Percentiles rank a stretch among this genome's conserved stretches.
phyloP scores from a whole-genome alignment of 2,888 invertebrate species.

The Euclidia mi region DNA sequence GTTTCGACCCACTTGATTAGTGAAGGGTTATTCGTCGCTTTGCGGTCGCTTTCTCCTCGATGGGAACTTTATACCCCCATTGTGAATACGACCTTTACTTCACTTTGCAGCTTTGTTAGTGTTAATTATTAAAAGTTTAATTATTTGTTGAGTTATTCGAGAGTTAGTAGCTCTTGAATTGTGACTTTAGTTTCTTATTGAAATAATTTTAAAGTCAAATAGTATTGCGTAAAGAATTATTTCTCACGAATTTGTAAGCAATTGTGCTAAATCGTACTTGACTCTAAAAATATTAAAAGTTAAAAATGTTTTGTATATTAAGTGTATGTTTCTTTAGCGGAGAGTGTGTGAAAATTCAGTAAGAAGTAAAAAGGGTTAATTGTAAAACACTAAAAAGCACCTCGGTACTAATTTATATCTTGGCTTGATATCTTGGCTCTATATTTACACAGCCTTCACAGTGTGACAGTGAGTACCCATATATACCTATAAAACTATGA shows the following conservation, averaged over 20 bases:
- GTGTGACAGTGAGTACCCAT: too few relatives aligned
- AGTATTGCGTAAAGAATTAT: not conserved
- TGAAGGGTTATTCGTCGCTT: slow-evolving; percentile 65
- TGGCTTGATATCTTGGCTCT: too few relatives aligned
- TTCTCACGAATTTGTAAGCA: slow-evolving; percentile 2
- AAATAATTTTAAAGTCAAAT: not conserved
- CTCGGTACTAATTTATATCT: too few relatives aligned
- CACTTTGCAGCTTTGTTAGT: slow-evolving; percentile 41
- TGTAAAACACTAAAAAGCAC: too few relatives aligned
- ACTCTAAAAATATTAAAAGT: slow-evolving; percentile 4
- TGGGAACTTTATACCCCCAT: slow-evolving; percentile 42
- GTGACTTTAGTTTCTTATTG: slow-evolving; percentile 39
- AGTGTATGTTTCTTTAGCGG: too few relatives aligned
- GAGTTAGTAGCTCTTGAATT: slow-evolving; percentile 23
- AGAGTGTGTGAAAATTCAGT: too few relatives aligned
- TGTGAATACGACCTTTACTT: slow-evolving; percentile 35
- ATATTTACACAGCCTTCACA: too few relatives aligned
- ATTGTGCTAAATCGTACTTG: not conserved
- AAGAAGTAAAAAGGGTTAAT: too few relatives aligned
- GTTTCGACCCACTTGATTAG: slow-evolving; percentile 68
- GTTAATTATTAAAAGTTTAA: slow-evolving; percentile 14
- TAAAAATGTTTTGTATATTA: not conserved
- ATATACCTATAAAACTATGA: too few relatives aligned
- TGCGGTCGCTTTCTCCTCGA: slow-evolving; percentile 36
- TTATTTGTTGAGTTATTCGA: slow-evolving; percentile 6